Base-by-base conservation (phyloP, 2,888 invertebrate species). In the Stenolophus ochropezus region DNA sequence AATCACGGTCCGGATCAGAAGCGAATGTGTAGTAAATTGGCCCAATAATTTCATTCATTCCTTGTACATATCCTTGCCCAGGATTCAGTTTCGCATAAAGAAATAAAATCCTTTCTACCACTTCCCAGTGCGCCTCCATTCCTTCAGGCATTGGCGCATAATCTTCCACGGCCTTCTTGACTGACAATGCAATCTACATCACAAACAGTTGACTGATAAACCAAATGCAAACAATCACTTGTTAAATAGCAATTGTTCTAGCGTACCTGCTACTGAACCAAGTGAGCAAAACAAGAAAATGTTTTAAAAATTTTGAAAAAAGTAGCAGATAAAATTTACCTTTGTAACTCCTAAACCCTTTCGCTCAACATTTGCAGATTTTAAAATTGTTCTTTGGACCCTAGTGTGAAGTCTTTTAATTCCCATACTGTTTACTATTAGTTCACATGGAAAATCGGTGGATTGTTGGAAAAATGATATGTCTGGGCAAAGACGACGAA, bases 41-140 rank as follows among this genome's bases (percentile, higher is more conserved):
- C 0, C 98, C 99, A 58, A 99, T 94, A 85, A 99, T 98, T 90
- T 99, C 99, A 90, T 99, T 99, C 99, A 99, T 99, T 77, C 99
- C 99, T 90, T 99, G 96, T 0, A 97, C 97, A 87, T 97, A 96
- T 8, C 98, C 95, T 88, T 98, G 98, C 0, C 99, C 99, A 0
- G 98, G 98, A 91, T 99, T 99, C 11, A 99, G 91, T 90, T 99
- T 99, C 0, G 98, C 98, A 89, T 99, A 99, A 0, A 99, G 92
- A 90, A 99, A 99, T 82, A 99, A 91, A 89, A 99, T 97, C 83
- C 99, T 91, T 88, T 99, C 98, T 0, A 98, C 96, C 2, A 99
- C 98, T 90, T 99, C 98, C 99, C 99, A 99, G 88, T 99, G 98
- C 0, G 98, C 98, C 89, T 99, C 98, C 85, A 95, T 94, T 0